phyloP scores from a whole-genome alignment of 1,140 invertebrate genomes.

The Nasonia giraulti region DNA sequence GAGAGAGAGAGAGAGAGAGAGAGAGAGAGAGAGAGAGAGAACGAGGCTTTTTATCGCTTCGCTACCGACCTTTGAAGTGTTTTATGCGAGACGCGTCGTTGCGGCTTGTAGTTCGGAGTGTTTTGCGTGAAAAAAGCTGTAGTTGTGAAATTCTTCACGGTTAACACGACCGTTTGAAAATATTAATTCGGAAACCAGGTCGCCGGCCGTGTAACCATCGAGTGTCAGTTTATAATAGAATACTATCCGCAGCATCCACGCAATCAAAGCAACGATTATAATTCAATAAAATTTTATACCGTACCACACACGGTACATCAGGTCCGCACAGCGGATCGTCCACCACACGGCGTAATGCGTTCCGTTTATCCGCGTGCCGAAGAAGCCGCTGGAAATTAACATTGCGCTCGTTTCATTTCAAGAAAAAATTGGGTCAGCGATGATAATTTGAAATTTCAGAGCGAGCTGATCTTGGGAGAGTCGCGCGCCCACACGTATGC shows the following conservation, averaged over 20 bases:
- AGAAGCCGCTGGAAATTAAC: slow-evolving; percentile 16
- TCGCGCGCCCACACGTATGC: slow-evolving; percentile 1
- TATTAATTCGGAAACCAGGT: not conserved
- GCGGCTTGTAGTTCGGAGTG: not conserved
- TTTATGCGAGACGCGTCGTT: not conserved
- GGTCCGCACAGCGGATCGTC: not conserved
- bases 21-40: too few relatives aligned
- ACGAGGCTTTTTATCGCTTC: too few relatives aligned
- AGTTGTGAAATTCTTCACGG: not conserved
- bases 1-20: too few relatives aligned
- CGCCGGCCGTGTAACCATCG: not conserved
- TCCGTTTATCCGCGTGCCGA: not conserved
- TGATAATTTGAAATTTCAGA: slow-evolving; percentile 33
- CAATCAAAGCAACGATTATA: not conserved
- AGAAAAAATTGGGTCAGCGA: slow-evolving; percentile 13
- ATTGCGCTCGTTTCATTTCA: not conserved
- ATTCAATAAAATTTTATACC: not conserved
- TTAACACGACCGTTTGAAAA: not conserved
- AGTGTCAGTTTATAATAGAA: not conserved
- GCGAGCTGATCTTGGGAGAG: not conserved
- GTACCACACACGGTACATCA: not conserved
- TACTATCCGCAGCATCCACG: not conserved
- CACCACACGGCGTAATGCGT: not conserved
- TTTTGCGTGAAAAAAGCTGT: not conserved
- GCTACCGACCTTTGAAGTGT: too few relatives aligned